Evolutionary conservation across 2,888 invertebrate genomes (phyloP), one percentile per base, ranked within the genome.

Genomic region (Choreutis nemorana): DNA sequence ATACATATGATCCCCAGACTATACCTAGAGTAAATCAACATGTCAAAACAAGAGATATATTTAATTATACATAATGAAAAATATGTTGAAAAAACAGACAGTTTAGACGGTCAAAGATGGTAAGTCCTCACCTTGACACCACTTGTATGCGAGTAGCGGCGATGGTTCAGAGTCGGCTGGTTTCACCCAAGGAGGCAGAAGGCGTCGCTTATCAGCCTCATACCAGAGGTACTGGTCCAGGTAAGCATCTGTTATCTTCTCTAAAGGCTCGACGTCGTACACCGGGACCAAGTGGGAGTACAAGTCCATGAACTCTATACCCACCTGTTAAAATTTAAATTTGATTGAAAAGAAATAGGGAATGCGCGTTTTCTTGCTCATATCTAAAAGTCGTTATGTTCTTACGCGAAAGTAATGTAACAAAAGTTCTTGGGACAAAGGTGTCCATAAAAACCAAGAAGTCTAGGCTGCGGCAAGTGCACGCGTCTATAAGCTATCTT

Each of bases 221-320:
- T 95, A 95, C 99, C 99, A 99, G 28, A 99, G 78, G 70, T 99
- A 99, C 71, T 99, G 99, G 79, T 99, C 99, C 32, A 99, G 79
- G 70, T 99, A 99, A 1, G 99, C 99, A 60, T 99, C 99, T 0
- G 99, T 99, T 37, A 99, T 99, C 78, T 99, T 99, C 70, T 99
- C 99, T 31, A 99, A 75, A 0, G 99, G 99, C 55, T 99, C 99
- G 23, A 99, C 97, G 61, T 99, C 99, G 62, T 99, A 99, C 0
- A 99, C 99, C 0, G 99, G 99, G 38, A 99, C 96, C 37, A 99
- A 72, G 58, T 99, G 98, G 35, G 97, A 97, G 81, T 99, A 99
- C 31, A 99, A 82, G 64, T 99, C 99, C 99, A 99, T 99, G 68
- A 99, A 99, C 68, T 99, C 99, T 51, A 99, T 99, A 23, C 98